Evolutionary conservation across 1,140 invertebrate genomes (phyloP).

Genomic region (Zaprionus kolodkinae): DNA sequence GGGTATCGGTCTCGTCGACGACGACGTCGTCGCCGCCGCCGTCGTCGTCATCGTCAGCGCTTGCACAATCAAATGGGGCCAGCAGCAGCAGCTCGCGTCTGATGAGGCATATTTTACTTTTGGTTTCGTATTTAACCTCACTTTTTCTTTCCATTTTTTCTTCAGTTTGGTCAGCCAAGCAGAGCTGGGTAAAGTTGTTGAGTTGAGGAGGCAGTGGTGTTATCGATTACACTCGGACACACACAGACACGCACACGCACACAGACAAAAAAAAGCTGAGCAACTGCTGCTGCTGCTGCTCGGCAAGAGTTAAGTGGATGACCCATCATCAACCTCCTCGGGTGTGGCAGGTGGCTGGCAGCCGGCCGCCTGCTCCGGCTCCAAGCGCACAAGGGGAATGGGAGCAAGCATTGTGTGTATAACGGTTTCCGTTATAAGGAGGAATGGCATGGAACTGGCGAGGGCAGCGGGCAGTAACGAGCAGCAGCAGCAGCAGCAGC

Average conservation of each 20-base stretch:
- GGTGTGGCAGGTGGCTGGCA: constrained; percentile 38
- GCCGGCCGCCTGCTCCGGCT: constrained; percentile 25
- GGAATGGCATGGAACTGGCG: constrained; percentile 10
- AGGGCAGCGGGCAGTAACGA: constrained; percentile 5
- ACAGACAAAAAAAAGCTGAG: neutral
- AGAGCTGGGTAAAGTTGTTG: constrained; percentile 26
- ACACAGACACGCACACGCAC: neutral
- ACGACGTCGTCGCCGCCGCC: constrained; percentile 21
- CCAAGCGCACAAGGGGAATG: constrained; percentile 21
- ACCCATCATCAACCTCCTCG: constrained; percentile 32
- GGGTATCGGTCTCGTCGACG: constrained; percentile 23
- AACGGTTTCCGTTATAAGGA: constrained; percentile 39
- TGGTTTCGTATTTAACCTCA: constrained; percentile 55
- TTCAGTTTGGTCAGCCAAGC: constrained; percentile 19
- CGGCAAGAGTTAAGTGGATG: constrained; percentile 24
- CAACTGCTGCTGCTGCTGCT: constrained; percentile 14
- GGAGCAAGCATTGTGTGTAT: constrained; percentile 45
- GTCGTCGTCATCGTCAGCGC: constrained; percentile 41
- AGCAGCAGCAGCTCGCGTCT: constrained; percentile 41
- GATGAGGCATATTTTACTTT: constrained; percentile 58
- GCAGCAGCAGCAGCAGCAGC: constrained; percentile 1
- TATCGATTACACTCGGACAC: constrained; percentile 44
- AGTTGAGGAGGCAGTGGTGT: constrained; percentile 21
- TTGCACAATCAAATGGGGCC: constrained; percentile 7
- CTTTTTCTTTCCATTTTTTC: constrained; percentile 36